Evolutionary conservation across 2,113 vertebrate genomes (phyloP).

Genomic region (Uropsilus gracilis): DNA sequence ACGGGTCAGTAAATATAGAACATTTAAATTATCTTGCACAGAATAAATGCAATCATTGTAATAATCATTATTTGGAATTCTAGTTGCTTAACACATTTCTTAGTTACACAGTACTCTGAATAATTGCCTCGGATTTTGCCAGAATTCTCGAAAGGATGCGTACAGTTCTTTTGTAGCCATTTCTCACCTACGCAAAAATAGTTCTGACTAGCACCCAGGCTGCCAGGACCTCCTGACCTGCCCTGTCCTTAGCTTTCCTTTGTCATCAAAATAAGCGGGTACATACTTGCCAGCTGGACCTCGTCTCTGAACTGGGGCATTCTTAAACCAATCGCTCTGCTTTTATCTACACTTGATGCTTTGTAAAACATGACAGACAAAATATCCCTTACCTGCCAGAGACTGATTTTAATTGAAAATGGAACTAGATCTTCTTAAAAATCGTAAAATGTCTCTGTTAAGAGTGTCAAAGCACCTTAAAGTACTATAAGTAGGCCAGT

Average conservation of each 20-base stretch:
- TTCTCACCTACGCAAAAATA: not conserved
- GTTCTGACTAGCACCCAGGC: not conserved
- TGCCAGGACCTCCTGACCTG: not conserved
- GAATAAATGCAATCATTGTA: not conserved
- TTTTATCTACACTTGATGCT: not conserved
- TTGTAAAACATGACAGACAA: not conserved
- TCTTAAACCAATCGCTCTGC: not conserved
- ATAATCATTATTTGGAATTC: not conserved
- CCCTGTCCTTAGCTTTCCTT: not conserved
- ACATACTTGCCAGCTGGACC: not conserved
- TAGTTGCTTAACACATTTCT: not conserved
- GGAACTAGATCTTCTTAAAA: not conserved
- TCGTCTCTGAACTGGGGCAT: not conserved
- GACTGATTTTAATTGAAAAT: not conserved
- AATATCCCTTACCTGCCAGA: not conserved
- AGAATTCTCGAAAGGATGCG: not conserved
- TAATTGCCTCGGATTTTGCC: not conserved
- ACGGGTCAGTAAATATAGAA: not conserved
- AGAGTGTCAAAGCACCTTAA: not conserved
- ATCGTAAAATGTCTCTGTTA: not conserved
- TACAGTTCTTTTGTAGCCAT: not conserved
- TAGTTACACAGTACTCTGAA: not conserved
- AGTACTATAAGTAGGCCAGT: not conserved
- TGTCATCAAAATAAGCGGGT: not conserved
- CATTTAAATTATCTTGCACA: not conserved